Conservation (phyloP, 2,888 invertebrate species). For the Oligia latruncula region DNA sequence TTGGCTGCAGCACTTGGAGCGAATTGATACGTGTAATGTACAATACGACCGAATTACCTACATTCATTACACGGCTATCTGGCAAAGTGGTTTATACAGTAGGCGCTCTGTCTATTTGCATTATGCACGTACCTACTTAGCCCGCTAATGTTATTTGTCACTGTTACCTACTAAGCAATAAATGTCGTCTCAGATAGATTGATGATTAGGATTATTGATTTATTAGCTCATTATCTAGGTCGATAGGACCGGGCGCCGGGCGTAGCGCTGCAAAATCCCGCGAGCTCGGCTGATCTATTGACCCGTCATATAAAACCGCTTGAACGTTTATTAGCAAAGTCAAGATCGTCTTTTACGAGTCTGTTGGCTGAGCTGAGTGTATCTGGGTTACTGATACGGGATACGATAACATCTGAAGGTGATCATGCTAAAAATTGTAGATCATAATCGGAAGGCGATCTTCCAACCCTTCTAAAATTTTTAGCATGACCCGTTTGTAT, state of each 20-base stretch:
- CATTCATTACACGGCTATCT: conserved; percentile 57
- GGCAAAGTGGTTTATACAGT: conserved; percentile 21
- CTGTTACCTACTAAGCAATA: conserved; percentile 61
- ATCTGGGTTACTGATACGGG: conserved; percentile 61
- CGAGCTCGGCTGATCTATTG: conserved; percentile 70
- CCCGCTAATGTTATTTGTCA: conserved; percentile 65
- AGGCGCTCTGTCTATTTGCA: conserved; percentile 45
- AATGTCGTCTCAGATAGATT: conserved; percentile 62
- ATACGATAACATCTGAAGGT: conserved; percentile 58
- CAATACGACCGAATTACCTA: conserved; percentile 66
- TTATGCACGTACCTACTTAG: conserved; percentile 37
- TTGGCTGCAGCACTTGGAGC: conserved; percentile 2
- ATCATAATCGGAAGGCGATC: conserved; percentile 6
- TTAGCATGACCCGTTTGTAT: background rate
- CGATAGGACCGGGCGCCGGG: conserved; percentile 48
- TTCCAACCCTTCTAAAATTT: conserved; percentile 17
- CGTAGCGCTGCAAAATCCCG: conserved; percentile 63
- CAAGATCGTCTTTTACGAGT: conserved; percentile 63
- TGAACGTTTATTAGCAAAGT: conserved; percentile 69
- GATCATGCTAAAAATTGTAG: conserved; percentile 16
- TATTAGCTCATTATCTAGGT: conserved; percentile 64
- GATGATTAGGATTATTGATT: conserved; percentile 69
- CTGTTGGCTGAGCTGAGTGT: conserved; percentile 40
- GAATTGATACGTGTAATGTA: conserved; percentile 28
- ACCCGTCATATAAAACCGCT: conserved; percentile 70